These are phyloP conservation scores for Pegoplata infirma DNA, from an alignment of 2,888 invertebrate genomes.

Conservation along the genomic window DNA sequence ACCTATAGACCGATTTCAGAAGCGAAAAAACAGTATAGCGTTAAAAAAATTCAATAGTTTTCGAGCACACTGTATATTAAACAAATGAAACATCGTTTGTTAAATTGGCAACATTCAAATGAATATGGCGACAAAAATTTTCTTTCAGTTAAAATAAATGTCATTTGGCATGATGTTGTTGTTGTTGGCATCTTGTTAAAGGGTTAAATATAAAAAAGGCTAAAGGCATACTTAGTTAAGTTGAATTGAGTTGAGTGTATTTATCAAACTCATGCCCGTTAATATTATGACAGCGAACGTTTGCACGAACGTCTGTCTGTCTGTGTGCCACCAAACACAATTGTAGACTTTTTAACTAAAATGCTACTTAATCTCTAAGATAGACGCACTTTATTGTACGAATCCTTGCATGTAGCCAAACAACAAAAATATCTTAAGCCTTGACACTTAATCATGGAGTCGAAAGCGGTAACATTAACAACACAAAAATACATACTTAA, in stretches of 20 bases:
- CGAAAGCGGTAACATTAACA: slow-evolving; percentile 3
- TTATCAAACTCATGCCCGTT: slow-evolving; percentile 60
- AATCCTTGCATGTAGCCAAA: slow-evolving; percentile 32
- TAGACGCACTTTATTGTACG: slow-evolving; percentile 17
- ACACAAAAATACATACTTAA: slow-evolving; percentile 5
- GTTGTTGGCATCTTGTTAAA: slow-evolving; percentile 50
- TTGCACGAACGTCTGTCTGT: slow-evolving; percentile 48
- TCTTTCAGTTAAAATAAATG: slow-evolving; percentile 50
- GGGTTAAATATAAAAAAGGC: slow-evolving; percentile 49
- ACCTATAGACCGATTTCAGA: no score
- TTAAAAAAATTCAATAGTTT: no score
- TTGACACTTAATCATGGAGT: slow-evolving; percentile 47
- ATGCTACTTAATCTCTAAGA: slow-evolving; percentile 53
- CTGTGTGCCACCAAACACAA: slow-evolving; percentile 2
- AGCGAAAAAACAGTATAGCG: no score
- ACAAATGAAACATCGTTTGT: slow-evolving; percentile 34
- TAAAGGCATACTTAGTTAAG: slow-evolving; percentile 3
- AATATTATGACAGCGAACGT: slow-evolving; percentile 63
- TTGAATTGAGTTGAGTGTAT: slow-evolving; percentile 22
- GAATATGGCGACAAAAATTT: slow-evolving; percentile 57
- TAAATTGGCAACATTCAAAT: slow-evolving; percentile 67
- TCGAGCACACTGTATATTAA: no score
- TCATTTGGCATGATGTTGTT: slow-evolving; percentile 52
- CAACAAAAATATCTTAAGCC: slow-evolving; percentile 40
- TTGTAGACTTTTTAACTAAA: slow-evolving; percentile 30